Evolutionary conservation across 2,113 vertebrate genomes (phyloP), one percentile per base, ranked within the genome.

Genomic region (Mionectes macconnelli): DNA sequence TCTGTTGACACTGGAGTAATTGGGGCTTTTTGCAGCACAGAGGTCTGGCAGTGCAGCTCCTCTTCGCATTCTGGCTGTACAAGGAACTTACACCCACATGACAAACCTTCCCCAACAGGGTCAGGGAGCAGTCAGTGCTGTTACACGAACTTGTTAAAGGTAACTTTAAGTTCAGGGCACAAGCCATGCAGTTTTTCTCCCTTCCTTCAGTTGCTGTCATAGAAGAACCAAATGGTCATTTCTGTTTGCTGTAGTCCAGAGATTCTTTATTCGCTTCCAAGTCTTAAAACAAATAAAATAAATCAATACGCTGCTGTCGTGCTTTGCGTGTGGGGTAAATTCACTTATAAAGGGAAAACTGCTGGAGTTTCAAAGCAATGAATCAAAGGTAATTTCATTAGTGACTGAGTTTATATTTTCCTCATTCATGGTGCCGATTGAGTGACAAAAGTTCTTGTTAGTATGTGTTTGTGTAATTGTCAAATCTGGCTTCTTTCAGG

Each of bases 401-500:
- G 44, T 77, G 73, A 81, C 68, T 64, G 74, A 44, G 35, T 93
- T 81, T 40, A 3, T 72, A 6, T 75, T 84, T 79, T 85, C 52
- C 49, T 94, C 55, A 50, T 77, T 92, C 52, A 7, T 10, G 44
- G 33, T 53, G n/a, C 62, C 85, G 87, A 25, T 18, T 78, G 59
- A 86, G 68, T 89, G 90, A 42, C 25, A 24, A 17, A 44, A 86
- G 40, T 55, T 84, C 68, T 53, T 63, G 55, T 82, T 94, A 95
- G 80, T 30, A 42, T 37, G 6, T 82, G 44, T 89, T 86, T 93
- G 73, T 86, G 25, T 93, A 78, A 94, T 91, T 90, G 49, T 88
- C 69, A 84, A 92, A 94, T 80, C 47, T 92, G 95, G 5, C 53
- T 60, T 96, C 78, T 97, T 98, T 95, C 98, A 99, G 99, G 28